A percentile compares a stretch with the other conserved stretches of the same genome.
Evolutionary conservation across 2,888 invertebrate genomes (phyloP).

Genomic region (Helicoverpa assulta): DNA sequence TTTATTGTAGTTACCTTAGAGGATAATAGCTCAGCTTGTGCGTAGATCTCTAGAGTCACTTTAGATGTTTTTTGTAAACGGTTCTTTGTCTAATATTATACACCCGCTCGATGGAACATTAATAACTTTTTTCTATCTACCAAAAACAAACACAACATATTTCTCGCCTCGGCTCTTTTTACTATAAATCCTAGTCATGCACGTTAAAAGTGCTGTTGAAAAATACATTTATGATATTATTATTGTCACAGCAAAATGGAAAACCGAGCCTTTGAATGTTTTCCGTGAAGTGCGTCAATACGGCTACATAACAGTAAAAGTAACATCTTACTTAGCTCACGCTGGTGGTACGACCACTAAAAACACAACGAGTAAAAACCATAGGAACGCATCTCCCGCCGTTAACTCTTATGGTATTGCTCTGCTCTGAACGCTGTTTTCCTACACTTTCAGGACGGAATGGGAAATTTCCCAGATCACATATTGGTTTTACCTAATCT

Average conservation of each 20-base stretch:
- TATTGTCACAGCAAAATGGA: not conserved
- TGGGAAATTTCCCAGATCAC: constrained; percentile 53
- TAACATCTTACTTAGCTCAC: constrained; percentile 43
- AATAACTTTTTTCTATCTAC: not conserved
- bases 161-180: too few relatives aligned
- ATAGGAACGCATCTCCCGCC: constrained; percentile 48
- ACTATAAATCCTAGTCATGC: not conserved
- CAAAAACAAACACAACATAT: too few relatives aligned
- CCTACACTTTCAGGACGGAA: constrained; percentile 39
- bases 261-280: constrained; percentile 7
- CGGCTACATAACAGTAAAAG: constrained; percentile 45
- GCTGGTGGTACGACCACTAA: constrained; percentile 39
- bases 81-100: not conserved
- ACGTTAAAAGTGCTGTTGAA: not conserved
- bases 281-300: constrained; percentile 38
- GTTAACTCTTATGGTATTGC: constrained; percentile 57
- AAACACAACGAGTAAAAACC: constrained; percentile 43
- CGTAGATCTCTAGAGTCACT: constrained; percentile 42
- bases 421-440: constrained; percentile 38
- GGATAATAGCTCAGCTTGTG: constrained; percentile 39
- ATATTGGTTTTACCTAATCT: constrained; percentile 60
- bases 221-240: not conserved
- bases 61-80: constrained; percentile 27
- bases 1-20: constrained; percentile 52
- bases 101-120: constrained; percentile 21